These are phyloP conservation scores for Poliocrania exsul DNA, from an alignment of 2,797 vertebrate species.

Conservation along the genomic window DNA sequence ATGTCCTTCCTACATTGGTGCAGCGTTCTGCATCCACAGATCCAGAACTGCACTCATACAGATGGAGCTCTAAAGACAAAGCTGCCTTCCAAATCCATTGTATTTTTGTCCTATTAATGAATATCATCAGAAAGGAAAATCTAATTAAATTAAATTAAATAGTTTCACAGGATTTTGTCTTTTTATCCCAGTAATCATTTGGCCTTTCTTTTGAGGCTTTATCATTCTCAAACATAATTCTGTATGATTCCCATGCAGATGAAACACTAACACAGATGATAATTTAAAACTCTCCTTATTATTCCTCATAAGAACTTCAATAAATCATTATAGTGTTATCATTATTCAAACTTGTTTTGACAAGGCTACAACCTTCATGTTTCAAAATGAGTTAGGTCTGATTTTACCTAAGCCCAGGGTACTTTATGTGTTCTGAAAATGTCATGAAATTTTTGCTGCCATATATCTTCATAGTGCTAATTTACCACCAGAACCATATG, in stretches of 20 bases:
- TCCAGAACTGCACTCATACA: neutral
- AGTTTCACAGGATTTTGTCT: neutral
- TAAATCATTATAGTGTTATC: slow-evolving; percentile 59
- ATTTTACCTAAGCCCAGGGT: slow-evolving; percentile 33
- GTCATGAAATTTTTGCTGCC: slow-evolving; percentile 30
- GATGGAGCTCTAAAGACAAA: neutral
- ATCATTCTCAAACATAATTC: slow-evolving; percentile 4
- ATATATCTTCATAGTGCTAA: slow-evolving; percentile 45
- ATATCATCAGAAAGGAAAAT: neutral
- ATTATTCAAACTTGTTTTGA: slow-evolving; percentile 55
- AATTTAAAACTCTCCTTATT: slow-evolving; percentile 55
- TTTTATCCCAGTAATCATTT: neutral
- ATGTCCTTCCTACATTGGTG: neutral
- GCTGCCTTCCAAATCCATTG: neutral
- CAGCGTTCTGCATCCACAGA: neutral
- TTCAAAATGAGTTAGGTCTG: slow-evolving; percentile 49
- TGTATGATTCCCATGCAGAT: neutral
- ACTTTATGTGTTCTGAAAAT: slow-evolving; percentile 56
- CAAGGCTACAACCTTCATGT: slow-evolving; percentile 51
- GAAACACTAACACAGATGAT: slow-evolving; percentile 26
- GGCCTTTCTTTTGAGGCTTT: neutral
- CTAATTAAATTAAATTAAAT: neutral
- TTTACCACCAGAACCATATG: slow-evolving; percentile 44
- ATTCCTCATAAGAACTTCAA: slow-evolving; percentile 50
- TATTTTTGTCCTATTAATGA: neutral